Percentiles rank a stretch among this genome's conserved stretches.
Conservation (phyloP, 2,113 vertebrate genomes). For the Halcyon malimbica region DNA sequence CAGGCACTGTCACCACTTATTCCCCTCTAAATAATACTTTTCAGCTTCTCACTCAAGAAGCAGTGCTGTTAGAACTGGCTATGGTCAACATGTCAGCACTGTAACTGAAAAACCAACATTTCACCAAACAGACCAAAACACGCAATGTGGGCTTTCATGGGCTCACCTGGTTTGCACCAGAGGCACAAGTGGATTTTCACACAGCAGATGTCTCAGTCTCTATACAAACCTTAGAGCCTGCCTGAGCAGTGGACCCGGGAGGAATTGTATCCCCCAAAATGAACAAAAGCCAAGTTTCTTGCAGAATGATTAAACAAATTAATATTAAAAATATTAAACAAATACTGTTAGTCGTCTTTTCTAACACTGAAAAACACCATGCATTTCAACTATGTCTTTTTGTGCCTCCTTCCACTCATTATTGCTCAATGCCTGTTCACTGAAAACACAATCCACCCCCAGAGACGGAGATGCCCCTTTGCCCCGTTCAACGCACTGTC, state of each 20-base stretch:
- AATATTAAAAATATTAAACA: neutral
- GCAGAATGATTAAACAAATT: neutral
- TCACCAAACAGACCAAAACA: neutral
- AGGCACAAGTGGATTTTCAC: neutral
- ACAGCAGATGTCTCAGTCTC: neutral
- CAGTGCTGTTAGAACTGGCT: neutral
- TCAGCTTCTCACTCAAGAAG: neutral
- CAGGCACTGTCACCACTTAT: neutral
- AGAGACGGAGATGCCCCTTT: neutral
- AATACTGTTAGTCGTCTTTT: neutral
- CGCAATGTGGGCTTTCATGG: neutral
- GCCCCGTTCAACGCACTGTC: neutral
- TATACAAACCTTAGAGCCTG: neutral
- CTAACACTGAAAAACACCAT: neutral
- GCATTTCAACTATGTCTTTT: neutral
- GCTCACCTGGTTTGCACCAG: neutral
- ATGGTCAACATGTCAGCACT: neutral
- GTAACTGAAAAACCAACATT: neutral
- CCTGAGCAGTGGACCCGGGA: neutral
- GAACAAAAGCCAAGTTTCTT: neutral
- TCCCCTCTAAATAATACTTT: neutral
- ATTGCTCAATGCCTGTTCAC: neutral
- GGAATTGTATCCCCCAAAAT: neutral
- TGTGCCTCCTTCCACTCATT: neutral
- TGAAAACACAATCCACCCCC: neutral